Percentiles rank a stretch among this genome's conserved stretches.
phyloP scores from a whole-genome alignment of 2,888 invertebrate species.

The Bombyx huttoni region DNA sequence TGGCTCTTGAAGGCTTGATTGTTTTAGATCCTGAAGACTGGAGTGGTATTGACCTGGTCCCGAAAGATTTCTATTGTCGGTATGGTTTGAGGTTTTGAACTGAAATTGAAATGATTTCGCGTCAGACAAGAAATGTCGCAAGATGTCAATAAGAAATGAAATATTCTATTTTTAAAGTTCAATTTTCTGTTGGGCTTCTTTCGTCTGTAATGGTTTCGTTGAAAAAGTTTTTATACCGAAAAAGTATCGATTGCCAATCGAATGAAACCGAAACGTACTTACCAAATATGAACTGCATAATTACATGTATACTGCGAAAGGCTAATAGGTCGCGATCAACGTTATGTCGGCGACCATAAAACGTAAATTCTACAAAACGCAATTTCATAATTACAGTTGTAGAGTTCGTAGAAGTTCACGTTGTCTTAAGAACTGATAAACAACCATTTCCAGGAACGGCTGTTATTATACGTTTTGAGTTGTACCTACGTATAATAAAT shows the following conservation, averaged over 20 bases:
- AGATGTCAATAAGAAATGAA: background rate
- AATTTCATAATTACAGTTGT: slow-evolving; percentile 6
- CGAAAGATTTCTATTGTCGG: slow-evolving; percentile 5
- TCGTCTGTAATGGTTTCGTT: too few relatives aligned
- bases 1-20: slow-evolving; percentile 5
- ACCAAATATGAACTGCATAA: background rate
- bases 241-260: too few relatives aligned
- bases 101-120: slow-evolving; percentile 7
- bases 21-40: slow-evolving; percentile 9
- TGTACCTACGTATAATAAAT: too few relatives aligned
- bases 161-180: background rate
- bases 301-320: background rate
- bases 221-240: too few relatives aligned
- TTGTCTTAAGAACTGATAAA: slow-evolving; percentile 5
- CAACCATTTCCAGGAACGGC: slow-evolving; percentile 1
- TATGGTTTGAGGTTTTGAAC: slow-evolving; percentile 26
- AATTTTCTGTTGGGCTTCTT: background rate
- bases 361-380: slow-evolving; percentile 1
- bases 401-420: slow-evolving; percentile 17
- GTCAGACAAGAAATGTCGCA: slow-evolving; percentile 15
- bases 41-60: slow-evolving; percentile 14
- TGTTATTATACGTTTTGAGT: background rate
- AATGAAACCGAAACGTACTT: too few relatives aligned
- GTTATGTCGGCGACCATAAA: background rate
- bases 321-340: background rate